Base-by-base conservation (phyloP, 2,113 vertebrate genomes). In the cattle (Bos taurus) region DNA sequence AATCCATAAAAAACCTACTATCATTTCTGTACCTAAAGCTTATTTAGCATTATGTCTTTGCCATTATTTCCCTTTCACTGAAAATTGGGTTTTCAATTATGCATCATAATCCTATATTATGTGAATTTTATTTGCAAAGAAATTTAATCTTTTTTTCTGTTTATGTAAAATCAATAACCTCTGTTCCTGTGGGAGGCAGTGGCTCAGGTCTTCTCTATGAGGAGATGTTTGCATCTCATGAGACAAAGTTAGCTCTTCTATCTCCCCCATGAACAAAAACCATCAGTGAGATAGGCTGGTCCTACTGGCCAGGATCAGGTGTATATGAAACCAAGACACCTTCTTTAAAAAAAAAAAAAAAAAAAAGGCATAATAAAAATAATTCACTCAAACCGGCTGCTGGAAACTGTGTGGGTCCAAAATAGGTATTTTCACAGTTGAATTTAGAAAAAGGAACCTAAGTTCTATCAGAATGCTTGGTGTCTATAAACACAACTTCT, bases 21-120 rank as follows among this genome's bases (percentile, higher is more conserved):
- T 56, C n/a, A 59, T 84, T 87, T 83, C 83, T 94, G 25, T 80
- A 56, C 46, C 71, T 93, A 62, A 36, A 91, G 43, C 77, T 96
- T 94, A 91, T 56, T 97, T 86, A 82, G 74, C 67, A 91, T 71
- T 56, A 88, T 88, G 23, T 10, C 46, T 85, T 92, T 93, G 85
- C 16, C 33, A 48, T 71, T 90, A 64, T 57, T 93, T 97, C 36
- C 59, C 23, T 95, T 82, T 83, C 64, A 83, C 33, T 90, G 50
- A 96, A 93, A 90, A 81, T 10, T 80, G 15, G 12, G 40, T 78
- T 93, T 96, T 92, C 59, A 56, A 48, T 81, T 64, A 46, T 40
- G 62, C 25, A 52, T 74, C 48, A 57, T 16, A 88, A 91, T 54
- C 48, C 13, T 50, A 50, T 57, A n/a, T 77, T 67, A 81, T 48